Conservation (phyloP, 1,140 invertebrate species). For the Augochlora pura region DNA sequence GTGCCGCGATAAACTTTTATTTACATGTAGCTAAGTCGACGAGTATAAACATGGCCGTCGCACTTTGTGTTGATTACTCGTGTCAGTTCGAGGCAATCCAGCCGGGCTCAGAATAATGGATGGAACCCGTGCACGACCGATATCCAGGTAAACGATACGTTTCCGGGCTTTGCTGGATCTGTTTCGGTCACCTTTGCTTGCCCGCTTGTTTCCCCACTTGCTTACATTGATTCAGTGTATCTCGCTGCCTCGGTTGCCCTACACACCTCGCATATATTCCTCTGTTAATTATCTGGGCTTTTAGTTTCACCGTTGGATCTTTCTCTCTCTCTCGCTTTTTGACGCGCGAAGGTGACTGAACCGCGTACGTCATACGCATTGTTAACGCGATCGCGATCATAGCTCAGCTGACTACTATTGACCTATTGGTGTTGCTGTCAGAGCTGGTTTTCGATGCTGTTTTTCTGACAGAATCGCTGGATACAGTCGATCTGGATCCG, state of each 20-base stretch:
- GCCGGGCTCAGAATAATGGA: slow-evolving; percentile 50
- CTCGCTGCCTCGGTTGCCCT: too few relatives aligned
- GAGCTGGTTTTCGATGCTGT: slow-evolving; percentile 1
- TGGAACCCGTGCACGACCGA: slow-evolving; percentile 21
- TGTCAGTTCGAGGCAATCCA: slow-evolving; percentile 24
- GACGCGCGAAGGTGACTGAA: slow-evolving; percentile 54
- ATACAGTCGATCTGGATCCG: neutral
- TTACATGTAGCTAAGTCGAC: slow-evolving; percentile 43
- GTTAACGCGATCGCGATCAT: slow-evolving; percentile 41
- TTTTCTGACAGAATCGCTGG: slow-evolving; percentile 8
- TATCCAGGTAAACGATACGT: slow-evolving; percentile 52
- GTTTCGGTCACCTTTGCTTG: neutral
- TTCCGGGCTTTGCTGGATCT: neutral
- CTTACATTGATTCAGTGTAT: neutral
- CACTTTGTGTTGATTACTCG: slow-evolving; percentile 56
- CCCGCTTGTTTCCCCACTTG: neutral
- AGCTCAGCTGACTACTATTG: slow-evolving; percentile 51
- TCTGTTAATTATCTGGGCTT: neutral
- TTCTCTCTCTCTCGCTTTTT: neutral
- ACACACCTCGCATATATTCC: neutral
- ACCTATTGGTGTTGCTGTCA: slow-evolving; percentile 44
- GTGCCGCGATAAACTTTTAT: slow-evolving; percentile 32
- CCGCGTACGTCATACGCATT: slow-evolving; percentile 45
- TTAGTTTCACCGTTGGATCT: neutral
- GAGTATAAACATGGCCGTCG: slow-evolving; percentile 61